Base-by-base conservation (phyloP, 2,113 vertebrate genomes). In the Halichoerus grypus region DNA sequence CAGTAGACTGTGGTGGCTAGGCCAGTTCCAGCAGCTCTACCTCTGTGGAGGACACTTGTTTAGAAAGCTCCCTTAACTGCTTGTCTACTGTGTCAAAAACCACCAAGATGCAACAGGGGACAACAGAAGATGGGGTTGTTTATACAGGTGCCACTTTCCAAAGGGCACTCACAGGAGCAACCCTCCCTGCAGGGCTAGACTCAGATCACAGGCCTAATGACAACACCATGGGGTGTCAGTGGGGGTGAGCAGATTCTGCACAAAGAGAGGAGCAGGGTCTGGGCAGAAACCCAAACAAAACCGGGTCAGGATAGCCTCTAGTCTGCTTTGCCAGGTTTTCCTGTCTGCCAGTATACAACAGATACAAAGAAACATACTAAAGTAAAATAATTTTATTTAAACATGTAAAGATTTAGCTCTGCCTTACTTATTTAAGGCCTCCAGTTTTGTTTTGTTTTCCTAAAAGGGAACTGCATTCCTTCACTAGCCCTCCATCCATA, bases 401-500 rank as follows among this genome's bases (percentile, higher is more conserved):
- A 96, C 91, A 76, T 19, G 51, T 39, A 88, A 95, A 94, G 69
- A 72, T 7, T 59, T 14, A 80, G 39, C 24, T 69, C 67, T 67
- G 31, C 80, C 81, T 49, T 92, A 90, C 95, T 95, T 67, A 74
- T 18, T 92, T 82, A 94, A 91, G 84, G 57, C 16, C 39, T 95
- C 53, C 24, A 16, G 59, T 87, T 82, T 65, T 61, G 22, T 24
- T 57, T 42, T 59, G n/a, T n/a, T 97, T 18, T 82, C 36, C 88
- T 94, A 31, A 94, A 95, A 98, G 97, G 79, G 96, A 98, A 98
- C 92, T 67, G 96, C 80, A 97, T 87, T 98, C 97, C 96, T 98
- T 93, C 95, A 55, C 63, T 97, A 74, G 94, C 69, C 57, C 87
- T 76, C 80, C 86, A 71, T 63, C 97, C 79, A 49, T 86, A 86